phyloP scores from a whole-genome alignment of 1,140 invertebrate genomes.

The Xylocopa sonorina region DNA sequence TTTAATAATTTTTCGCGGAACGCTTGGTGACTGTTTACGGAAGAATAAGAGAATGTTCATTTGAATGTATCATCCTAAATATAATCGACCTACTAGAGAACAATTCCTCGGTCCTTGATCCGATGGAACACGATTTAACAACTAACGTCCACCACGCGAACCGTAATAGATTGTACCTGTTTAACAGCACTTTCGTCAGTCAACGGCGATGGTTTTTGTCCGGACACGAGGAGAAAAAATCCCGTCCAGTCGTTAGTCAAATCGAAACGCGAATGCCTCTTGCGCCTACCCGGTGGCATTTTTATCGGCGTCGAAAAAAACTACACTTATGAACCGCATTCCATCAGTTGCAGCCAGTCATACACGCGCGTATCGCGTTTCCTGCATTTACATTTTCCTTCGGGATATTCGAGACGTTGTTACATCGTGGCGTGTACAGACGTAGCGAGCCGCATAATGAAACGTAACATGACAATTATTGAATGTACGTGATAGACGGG shows the following conservation, averaged over 20 bases:
- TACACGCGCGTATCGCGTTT: background rate
- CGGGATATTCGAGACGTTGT: background rate
- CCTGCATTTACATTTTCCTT: slow-evolving; percentile 9
- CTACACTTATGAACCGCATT: slow-evolving; percentile 1
- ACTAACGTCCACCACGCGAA: background rate
- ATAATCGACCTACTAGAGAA: no score
- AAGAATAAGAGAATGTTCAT: no score
- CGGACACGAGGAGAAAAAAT: background rate
- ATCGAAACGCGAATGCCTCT: background rate
- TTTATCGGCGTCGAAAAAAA: background rate
- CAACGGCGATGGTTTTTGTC: background rate
- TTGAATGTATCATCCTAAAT: no score
- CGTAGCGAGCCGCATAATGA: background rate
- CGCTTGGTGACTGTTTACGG: no score
- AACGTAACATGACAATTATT: background rate
- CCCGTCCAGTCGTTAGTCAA: background rate
- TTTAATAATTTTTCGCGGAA: no score
- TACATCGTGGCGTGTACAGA: background rate
- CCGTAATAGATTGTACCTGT: background rate
- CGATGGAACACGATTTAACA: no score
- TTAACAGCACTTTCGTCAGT: background rate
- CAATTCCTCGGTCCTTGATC: no score
- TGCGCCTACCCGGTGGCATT: background rate
- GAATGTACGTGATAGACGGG: background rate
- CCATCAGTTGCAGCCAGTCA: background rate